Evolutionary conservation across 2,888 invertebrate species (phyloP).

Genomic region (Acleris laterana): DNA sequence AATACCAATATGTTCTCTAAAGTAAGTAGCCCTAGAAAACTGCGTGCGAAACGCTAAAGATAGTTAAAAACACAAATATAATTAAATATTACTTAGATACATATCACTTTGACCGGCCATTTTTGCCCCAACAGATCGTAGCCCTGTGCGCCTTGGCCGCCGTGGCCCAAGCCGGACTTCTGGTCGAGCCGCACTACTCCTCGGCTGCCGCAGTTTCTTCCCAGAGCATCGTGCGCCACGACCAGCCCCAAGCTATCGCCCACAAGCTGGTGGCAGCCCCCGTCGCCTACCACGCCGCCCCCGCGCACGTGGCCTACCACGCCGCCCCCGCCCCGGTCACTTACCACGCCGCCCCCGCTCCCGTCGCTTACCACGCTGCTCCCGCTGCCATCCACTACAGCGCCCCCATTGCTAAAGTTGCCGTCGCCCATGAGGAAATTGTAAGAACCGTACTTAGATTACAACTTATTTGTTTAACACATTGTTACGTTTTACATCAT

Average conservation of each 20-base stretch:
- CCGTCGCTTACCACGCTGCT: slow-evolving; percentile 46
- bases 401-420: slow-evolving; percentile 41
- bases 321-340: slow-evolving; percentile 44
- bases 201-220: slow-evolving; percentile 55
- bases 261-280: slow-evolving; percentile 47
- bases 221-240: slow-evolving; percentile 67
- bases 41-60: no score
- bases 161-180: no score
- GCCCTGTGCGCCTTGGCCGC: no score
- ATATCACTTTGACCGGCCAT: no score
- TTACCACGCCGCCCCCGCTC: slow-evolving; percentile 42
- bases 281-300: slow-evolving; percentile 45
- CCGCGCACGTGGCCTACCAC: slow-evolving; percentile 47
- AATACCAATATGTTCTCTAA: no score
- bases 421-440: slow-evolving; percentile 37
- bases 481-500: not conserved
- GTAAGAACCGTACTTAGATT: slow-evolving; percentile 10
- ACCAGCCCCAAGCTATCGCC: slow-evolving; percentile 43
- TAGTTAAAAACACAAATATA: no score
- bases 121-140: no score
- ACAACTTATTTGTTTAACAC: not conserved
- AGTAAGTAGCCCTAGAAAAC: no score
- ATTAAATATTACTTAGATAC: no score
- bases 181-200: no score
- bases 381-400: slow-evolving; percentile 24